Evolutionary conservation across 2,797 vertebrate genomes (phyloP).

Genomic region (Eidolon dupreanum): DNA sequence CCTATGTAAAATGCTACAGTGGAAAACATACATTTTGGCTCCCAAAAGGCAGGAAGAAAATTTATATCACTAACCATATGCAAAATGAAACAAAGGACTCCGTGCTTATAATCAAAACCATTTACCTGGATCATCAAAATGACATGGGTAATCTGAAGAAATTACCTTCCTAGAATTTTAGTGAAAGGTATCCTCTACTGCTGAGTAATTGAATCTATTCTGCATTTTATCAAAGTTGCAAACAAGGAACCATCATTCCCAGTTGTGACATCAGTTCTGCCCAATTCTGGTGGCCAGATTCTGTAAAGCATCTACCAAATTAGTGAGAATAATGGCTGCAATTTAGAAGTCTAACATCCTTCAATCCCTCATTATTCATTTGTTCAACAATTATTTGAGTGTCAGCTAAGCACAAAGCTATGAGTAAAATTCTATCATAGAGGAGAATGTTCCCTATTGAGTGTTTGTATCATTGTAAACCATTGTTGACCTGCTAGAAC

Average conservation of each 20-base stretch:
- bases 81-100: conserved; percentile 67
- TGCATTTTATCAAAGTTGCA: conserved; percentile 4
- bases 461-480: not conserved
- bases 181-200: not conserved
- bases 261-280: not conserved
- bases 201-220: not conserved
- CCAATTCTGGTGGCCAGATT: conserved; percentile 13
- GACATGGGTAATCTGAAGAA: conserved; percentile 41
- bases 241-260: conserved; percentile 40
- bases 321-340: not conserved
- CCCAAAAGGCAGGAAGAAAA: conserved; percentile 66
- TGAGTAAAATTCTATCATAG: not conserved
- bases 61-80: conserved; percentile 48
- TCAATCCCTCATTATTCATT: not conserved
- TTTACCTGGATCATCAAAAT: conserved; percentile 18
- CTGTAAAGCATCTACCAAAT: not conserved
- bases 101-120: conserved; percentile 26
- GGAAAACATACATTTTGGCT: conserved; percentile 57
- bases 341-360: not conserved
- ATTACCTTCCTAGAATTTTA: not conserved
- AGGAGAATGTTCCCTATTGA: not conserved
- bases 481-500: conserved; percentile 50
- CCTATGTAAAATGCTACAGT: conserved; percentile 70
- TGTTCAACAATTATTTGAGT: not conserved
- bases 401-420: not conserved